A percentile compares a stretch with the other conserved stretches of the same genome.
phyloP scores from a whole-genome alignment of 2,113 vertebrate species.

The Porphyrio hochstetteri region DNA sequence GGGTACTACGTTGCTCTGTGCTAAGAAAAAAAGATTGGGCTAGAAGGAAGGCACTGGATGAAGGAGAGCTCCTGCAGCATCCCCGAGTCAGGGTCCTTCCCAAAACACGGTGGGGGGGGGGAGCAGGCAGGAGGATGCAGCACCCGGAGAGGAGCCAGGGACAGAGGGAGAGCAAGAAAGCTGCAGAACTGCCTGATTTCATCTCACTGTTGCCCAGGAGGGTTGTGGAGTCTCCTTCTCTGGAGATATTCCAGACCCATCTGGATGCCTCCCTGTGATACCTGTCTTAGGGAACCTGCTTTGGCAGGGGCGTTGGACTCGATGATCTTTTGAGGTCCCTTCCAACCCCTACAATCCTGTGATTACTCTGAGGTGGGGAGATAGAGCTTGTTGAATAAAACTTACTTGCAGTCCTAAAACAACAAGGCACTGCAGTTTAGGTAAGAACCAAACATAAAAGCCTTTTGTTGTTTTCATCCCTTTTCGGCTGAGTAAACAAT shows the following conservation, averaged over 20 bases:
- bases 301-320: no score
- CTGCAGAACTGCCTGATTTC: neutral
- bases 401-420: neutral
- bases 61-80: neutral
- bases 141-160: rapidly evolving
- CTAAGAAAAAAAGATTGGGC: rapidly evolving
- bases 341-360: no score
- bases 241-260: no score
- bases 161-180: neutral
- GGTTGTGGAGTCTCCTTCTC: no score
- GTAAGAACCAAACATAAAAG: conserved; percentile 22
- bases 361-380: neutral
- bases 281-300: no score
- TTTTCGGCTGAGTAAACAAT: conserved; percentile 50
- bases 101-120: rapidly evolving
- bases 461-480: neutral
- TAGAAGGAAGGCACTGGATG: neutral
- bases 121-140: neutral
- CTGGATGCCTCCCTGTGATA: no score
- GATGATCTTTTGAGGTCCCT: no score
- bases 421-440: neutral
- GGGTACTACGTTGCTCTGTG: neutral
- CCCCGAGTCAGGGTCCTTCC: rapidly evolving
- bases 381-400: neutral
- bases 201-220: no score